Evolutionary conservation across 2,113 vertebrate genomes (phyloP).

Genomic region (Sinocyclocheilus anophthalmus): DNA sequence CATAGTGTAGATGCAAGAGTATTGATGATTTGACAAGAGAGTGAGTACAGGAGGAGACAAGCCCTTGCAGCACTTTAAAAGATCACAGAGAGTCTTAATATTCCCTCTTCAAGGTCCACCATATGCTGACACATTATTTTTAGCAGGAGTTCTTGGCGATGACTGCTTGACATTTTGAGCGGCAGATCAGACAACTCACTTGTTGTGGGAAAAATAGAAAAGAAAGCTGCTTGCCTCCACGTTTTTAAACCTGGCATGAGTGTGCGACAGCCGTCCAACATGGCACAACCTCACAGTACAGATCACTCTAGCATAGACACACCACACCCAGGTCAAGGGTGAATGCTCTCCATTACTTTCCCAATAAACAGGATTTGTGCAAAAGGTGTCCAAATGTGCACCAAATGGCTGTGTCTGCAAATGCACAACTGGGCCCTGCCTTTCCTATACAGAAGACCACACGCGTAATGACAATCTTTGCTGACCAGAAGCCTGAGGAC

Average conservation of each 20-base stretch:
- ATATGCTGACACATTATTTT: conserved; percentile 70
- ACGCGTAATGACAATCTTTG: conserved; percentile 73
- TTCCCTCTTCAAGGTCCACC: conserved; percentile 60
- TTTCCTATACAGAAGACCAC: conserved; percentile 67
- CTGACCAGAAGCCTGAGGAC: conserved; percentile 59
- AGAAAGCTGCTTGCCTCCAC: conserved; percentile 20
- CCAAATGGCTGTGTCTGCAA: conserved; percentile 14
- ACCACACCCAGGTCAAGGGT: conserved; percentile 23
- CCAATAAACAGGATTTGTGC: conserved; percentile 31
- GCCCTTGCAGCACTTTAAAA: neutral
- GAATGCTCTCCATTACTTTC: neutral
- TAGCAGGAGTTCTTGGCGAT: conserved; percentile 61
- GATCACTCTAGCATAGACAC: neutral
- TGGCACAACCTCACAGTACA: conserved; percentile 44
- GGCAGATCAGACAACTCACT: conserved; percentile 40
- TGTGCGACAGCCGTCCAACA: conserved; percentile 60
- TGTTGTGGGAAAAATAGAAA: conserved; percentile 18
- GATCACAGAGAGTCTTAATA: conserved; percentile 57
- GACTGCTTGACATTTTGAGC: conserved; percentile 61
- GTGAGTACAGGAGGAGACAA: neutral
- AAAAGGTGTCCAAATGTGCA: conserved; percentile 33
- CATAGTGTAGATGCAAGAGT: conserved; percentile 4
- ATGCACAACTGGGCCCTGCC: conserved; percentile 49
- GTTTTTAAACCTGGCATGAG: conserved; percentile 54
- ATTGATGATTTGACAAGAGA: conserved; percentile 3